Base-by-base conservation (phyloP, 1,140 invertebrate species). In the Drosophila persimilis region DNA sequence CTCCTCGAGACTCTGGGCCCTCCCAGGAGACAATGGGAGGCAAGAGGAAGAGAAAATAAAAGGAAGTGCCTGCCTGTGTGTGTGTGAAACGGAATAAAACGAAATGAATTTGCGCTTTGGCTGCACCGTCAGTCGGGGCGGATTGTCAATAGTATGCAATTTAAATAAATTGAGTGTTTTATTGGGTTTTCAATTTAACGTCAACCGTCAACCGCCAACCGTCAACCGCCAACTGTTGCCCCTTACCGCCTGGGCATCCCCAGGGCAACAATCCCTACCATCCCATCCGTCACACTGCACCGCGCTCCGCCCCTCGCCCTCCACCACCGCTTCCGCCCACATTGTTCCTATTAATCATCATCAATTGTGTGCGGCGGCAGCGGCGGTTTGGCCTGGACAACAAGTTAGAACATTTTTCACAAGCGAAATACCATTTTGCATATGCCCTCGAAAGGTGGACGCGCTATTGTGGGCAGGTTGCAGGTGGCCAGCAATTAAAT, bases 91-190 rank as follows among this genome's bases (percentile, higher is more conserved):
- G 63, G 65, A 48, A 69, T 57, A 17, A 56, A 56, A 67, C 50
- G 13, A 53, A 64, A 64, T 46, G 24, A 66, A 67, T 66, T 62
- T 67, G 57, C 20, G 29, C 47, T 51, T 2, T 71, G 44, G 31
- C n/a, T 26, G 24, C 24, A 24, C 24, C 24, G 24, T 24, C 24
- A 24, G 24, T 24, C 24, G 24, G 24, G 35, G 63, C 51, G 66
- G 72, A 84, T 84, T 84, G 83, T 88, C 83, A 88, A 88, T 88
- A 83, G 80, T 64, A 79, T 88, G 79, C 83, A 88, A 88, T 88
- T 88, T 88, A 88, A 88, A 88, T 83, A 88, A 88, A 88, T 88
- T 89, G 83, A 88, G 83, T 88, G 83, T 88, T 88, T 88, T 88
- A 88, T 88, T 86, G 71, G 84, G 67, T 89, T 88, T 88, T 89